Percentiles rank a stretch among this genome's conserved stretches.
phyloP scores from a whole-genome alignment of 2,797 vertebrate genomes.

The Cyclura pinguis region DNA sequence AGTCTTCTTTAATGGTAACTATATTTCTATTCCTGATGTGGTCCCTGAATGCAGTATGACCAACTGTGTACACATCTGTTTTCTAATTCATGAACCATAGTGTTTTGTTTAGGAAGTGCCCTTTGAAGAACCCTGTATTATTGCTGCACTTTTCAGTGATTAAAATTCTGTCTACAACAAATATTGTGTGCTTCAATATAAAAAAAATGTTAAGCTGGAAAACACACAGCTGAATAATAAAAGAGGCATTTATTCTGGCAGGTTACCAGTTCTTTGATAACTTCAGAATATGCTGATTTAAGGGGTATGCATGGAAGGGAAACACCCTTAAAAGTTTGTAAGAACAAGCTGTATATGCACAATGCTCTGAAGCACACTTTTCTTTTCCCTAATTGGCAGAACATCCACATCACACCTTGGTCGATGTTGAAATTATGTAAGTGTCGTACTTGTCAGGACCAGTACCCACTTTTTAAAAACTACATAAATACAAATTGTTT shows the following conservation, averaged over 20 bases:
- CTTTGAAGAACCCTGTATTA: constrained; percentile 83
- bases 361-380: background rate
- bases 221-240: background rate
- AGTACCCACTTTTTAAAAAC: background rate
- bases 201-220: background rate
- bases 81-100: constrained; percentile 52
- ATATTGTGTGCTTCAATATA: background rate
- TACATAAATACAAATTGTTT: background rate
- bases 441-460: background rate
- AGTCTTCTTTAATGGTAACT: background rate
- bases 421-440: background rate
- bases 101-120: constrained; percentile 81
- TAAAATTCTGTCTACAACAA: constrained; percentile 60
- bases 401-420: background rate
- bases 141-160: constrained; percentile 86
- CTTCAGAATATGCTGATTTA: background rate
- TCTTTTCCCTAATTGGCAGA: background rate
- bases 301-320: background rate
- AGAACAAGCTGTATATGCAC: background rate
- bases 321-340: background rate
- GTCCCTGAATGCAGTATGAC: constrained; percentile 52
- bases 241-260: background rate
- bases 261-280: background rate
- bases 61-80: constrained; percentile 47
- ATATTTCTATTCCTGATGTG: constrained; percentile 50